Percentiles rank a stretch among this genome's conserved stretches.
Conservation (phyloP, 1,140 invertebrate genomes). For the Philopotamus ludificatus region DNA sequence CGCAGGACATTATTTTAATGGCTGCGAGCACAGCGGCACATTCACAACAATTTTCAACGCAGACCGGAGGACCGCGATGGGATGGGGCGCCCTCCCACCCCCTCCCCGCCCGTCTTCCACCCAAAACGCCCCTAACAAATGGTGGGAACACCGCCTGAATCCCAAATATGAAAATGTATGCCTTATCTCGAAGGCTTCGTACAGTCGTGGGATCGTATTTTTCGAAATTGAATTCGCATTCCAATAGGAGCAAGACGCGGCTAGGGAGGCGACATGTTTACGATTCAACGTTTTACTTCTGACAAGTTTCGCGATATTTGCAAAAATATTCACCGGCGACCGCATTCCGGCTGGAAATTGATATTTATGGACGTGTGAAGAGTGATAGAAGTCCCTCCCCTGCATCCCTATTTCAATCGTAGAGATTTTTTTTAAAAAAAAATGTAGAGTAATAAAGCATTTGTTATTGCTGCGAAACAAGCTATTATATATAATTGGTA, state of each 20-base stretch:
- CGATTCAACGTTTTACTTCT: slow-evolving; percentile 10
- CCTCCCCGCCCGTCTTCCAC: not conserved
- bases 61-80: too few species aligned
- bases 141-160: slow-evolving; percentile 4
- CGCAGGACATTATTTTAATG: too few species aligned
- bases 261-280: slow-evolving; percentile 1
- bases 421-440: too few species aligned
- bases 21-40: too few species aligned
- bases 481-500: too few species aligned
- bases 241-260: not conserved
- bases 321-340: not conserved
- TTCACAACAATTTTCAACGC: too few species aligned
- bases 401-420: too few species aligned
- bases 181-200: slow-evolving; percentile 3
- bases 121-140: slow-evolving; percentile 2
- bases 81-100: not conserved
- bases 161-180: slow-evolving; percentile 9
- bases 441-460: too few species aligned
- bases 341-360: not conserved
- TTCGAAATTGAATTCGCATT: slow-evolving; percentile 14
- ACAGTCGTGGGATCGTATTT: slow-evolving; percentile 5
- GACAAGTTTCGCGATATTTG: slow-evolving; percentile 9
- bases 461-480: too few species aligned
- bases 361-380: not conserved
- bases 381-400: too few species aligned